Conservation (phyloP, 2,113 vertebrate genomes). For the Delphinapterus leucas region DNA sequence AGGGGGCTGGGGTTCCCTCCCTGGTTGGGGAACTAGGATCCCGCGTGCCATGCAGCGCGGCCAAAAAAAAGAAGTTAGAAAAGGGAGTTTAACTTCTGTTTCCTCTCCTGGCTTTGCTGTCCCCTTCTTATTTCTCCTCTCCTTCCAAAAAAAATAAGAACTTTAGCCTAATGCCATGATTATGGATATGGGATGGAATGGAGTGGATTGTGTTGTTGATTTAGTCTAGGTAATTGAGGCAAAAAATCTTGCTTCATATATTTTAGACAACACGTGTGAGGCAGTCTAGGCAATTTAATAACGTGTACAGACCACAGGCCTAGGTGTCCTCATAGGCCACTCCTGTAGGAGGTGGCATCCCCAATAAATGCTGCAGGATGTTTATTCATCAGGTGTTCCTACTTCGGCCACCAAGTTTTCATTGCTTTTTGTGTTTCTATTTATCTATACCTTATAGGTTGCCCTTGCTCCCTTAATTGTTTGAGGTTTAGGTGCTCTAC, state of each 20-base stretch:
- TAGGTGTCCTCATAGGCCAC: not conserved
- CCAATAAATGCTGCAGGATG: not conserved
- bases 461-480: not conserved
- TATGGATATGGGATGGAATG: not conserved
- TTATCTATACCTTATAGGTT: not conserved
- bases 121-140: not conserved
- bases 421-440: not conserved
- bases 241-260: not conserved
- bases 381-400: not conserved
- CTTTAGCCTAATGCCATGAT: not conserved
- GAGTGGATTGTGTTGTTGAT: not conserved
- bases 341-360: not conserved
- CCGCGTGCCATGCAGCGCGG: no score
- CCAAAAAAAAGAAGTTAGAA: not conserved
- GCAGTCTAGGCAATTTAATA: not conserved
- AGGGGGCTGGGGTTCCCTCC: no score
- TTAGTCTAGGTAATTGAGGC: not conserved
- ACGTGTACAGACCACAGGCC: not conserved
- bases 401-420: not conserved
- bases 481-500: not conserved
- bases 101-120: not conserved
- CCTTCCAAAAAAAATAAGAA: not conserved
- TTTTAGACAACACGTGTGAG: not conserved
- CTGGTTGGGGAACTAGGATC: no score
- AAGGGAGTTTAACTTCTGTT: not conserved